phyloP scores from a whole-genome alignment of 2,797 vertebrate genomes.

The Gymnothorax reevesii region DNA sequence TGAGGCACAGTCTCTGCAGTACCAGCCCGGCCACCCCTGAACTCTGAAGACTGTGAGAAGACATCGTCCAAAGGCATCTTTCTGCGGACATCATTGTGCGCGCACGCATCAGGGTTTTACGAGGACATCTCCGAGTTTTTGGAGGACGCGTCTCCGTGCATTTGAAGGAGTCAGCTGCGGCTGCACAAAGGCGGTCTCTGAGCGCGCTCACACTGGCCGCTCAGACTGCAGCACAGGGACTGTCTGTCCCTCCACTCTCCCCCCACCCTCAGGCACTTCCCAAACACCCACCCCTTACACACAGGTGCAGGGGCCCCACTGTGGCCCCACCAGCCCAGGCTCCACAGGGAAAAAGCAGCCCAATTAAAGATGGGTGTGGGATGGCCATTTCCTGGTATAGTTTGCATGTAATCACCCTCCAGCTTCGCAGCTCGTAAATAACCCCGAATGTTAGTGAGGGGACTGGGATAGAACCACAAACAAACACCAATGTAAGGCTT shows the following conservation, averaged over 20 bases:
- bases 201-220: not conserved
- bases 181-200: constrained; percentile 1
- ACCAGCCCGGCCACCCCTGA: not conserved
- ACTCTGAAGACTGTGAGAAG: not conserved
- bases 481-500: not conserved
- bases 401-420: not conserved
- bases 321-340: not conserved
- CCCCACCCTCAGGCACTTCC: not conserved
- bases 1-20: not conserved
- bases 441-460: not conserved
- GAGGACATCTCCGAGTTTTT: not conserved
- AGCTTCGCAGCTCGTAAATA: not conserved
- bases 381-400: not conserved
- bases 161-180: constrained; percentile 9
- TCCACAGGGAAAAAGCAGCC: not conserved
- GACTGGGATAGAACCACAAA: not conserved
- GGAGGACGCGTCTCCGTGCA: not conserved
- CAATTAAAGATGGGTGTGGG: not conserved
- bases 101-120: not conserved
- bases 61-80: too few species aligned
- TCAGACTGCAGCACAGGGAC: not conserved
- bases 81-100: not conserved
- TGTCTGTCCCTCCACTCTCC: not conserved
- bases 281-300: not conserved
- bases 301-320: not conserved